Evolutionary conservation across 1,140 invertebrate genomes (phyloP), one percentile per base, ranked within the genome.

Genomic region (Melitaea cinxia): DNA sequence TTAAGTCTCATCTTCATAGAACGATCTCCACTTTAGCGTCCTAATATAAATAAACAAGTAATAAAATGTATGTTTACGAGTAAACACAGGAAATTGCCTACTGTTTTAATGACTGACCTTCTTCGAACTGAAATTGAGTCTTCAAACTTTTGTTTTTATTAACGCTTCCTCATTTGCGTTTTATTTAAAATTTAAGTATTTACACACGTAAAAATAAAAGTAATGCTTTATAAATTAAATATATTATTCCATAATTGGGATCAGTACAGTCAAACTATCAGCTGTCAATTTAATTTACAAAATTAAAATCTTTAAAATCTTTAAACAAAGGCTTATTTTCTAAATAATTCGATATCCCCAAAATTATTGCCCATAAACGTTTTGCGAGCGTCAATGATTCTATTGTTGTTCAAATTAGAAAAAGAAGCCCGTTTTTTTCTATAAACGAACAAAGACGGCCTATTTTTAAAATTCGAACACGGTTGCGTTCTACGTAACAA

Each of bases 391-490:
- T 75, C 75, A 74, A 72, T 68, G 63, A 33, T 50, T 65, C 56
- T 66, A 69, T 68, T 73, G 63, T 73, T 54, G 65, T 66, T 66
- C 53, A 63, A 72, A 76, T 75, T 70, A 59, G 60, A 68, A 70
- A 73, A 72, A 68, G 60, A 62, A 70, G 10, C 15, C 47, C 47
- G 62, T 75, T 74, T 58, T 73, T 64, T 70, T 75, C 66, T 12
- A 54, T 68, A 55, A 64, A 60, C 57, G 70, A 83, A 89, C 80
- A 86, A 87, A 84, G 78, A 73, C 67, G 76, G 83, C 82, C 86
- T 83, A 87, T 89, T 86, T 85, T 86, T 68, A 67, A 81, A 80
- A 78, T 87, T 80, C 35, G 71, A 58, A 33, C 73, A 75, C 58
- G 53, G 78, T 85, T 79, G 79, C 82, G 79, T 83, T 77, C 85